These are phyloP conservation scores for Aphyosemion australe DNA, from an alignment of 2,113 vertebrate genomes.

Conservation along the genomic window DNA sequence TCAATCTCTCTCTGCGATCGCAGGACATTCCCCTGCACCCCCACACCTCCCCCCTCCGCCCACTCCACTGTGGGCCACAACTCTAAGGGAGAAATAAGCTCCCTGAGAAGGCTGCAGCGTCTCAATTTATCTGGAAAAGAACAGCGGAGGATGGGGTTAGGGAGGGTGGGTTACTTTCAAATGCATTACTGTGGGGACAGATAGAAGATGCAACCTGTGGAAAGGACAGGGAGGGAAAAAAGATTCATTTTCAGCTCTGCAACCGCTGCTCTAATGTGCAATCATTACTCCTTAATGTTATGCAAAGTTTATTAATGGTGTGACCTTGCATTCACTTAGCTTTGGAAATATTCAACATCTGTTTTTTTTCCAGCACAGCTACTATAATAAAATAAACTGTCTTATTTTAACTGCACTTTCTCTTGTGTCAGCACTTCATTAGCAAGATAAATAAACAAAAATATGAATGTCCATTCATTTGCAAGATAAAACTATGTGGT, in stretches of 20 bases:
- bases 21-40: constrained; percentile 49
- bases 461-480: background rate
- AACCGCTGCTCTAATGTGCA: constrained; percentile 11
- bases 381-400: background rate
- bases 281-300: constrained; percentile 1
- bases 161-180: constrained; percentile 48
- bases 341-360: background rate
- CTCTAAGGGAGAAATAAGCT: constrained; percentile 60
- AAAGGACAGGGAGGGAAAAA: constrained; percentile 15
- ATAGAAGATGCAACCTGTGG: constrained; percentile 49
- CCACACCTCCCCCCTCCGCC: background rate
- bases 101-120: constrained; percentile 53
- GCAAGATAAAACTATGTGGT: background rate
- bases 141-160: constrained; percentile 11
- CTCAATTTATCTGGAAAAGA: constrained; percentile 63
- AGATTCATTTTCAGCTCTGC: constrained; percentile 9
- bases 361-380: constrained; percentile 11
- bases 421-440: constrained; percentile 2
- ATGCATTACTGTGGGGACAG: constrained; percentile 62
- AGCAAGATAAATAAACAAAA: constrained; percentile 1
- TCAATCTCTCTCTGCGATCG: constrained; percentile 66
- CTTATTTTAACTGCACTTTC: background rate
- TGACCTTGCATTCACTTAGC: constrained; percentile 1
- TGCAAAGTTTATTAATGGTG: constrained; percentile 14
- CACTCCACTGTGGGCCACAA: constrained; percentile 40